Base-by-base conservation (phyloP, 1,140 invertebrate species). In the Heliothis virescens region DNA sequence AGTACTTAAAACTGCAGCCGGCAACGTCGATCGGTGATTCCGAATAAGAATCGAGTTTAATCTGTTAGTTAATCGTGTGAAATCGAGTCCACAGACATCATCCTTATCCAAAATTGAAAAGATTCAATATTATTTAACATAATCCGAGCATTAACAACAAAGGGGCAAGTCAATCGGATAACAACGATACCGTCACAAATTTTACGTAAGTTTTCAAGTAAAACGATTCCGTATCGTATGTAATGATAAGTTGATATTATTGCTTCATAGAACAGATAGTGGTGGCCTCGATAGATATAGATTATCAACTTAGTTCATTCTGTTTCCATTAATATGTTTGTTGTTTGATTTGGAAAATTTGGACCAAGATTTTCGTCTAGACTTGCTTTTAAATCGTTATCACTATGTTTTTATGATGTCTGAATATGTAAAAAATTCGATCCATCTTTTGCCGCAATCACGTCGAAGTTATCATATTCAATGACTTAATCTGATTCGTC, bases 201-300 rank as follows among this genome's bases (percentile, higher is more conserved):
- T 75, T 75, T 63, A 76, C 74, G 74, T 76, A 76, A 65, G 48
- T 76, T 52, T 76, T 65, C 74, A 63, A 53, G 74, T 76, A 63
- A 18, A 76, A n/a, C 15, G 18, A 5, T 10, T 16, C 53, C 21
- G n/a, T 78, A 47, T 78, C 48, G 41, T 57, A 52, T 83, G 80
- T 69, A 65, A 69, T 82, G 85, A 86, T 90, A 87, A 69, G 83
- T 82, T 83, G 71, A 83, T 83, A 85, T 85, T 89, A 89, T 84
- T 82, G 79, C 82, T 85, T 85, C 83, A 84, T 71, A 80, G 80
- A 79, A 84, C n/a, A 82, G 88, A 87, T 88, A 85, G 81, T 60
- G 65, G 79, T 85, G 85, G 63, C 87, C 89, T 89, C 87, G 71
- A 85, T 90, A 86, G 88, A 91, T 91, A 41, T 41, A 41, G 34